Evolutionary conservation across 2,888 invertebrate species (phyloP).

Genomic region (Ferdinandea cuprea): DNA sequence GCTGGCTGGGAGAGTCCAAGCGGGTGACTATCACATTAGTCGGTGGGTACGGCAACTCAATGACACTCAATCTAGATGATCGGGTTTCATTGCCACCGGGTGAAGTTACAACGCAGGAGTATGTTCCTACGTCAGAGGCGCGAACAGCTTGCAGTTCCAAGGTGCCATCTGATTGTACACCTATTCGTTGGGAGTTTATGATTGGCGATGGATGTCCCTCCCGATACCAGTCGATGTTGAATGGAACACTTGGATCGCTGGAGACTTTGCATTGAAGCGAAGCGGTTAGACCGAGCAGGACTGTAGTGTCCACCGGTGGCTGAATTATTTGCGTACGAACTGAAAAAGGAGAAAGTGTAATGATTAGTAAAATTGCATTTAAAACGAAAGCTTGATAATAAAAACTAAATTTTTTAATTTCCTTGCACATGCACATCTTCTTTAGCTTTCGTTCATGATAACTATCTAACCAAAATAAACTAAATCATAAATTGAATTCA

Average conservation of each 20-base stretch:
- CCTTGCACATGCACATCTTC: too few relatives aligned
- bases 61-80: conserved; percentile 92
- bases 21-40: conserved; percentile 91
- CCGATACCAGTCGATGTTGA: conserved; percentile 94
- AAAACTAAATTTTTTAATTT: too few relatives aligned
- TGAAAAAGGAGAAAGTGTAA: conserved; percentile 79
- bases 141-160: conserved; percentile 94
- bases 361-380: background rate
- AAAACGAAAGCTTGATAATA: too few relatives aligned
- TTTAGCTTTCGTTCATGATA: too few relatives aligned
- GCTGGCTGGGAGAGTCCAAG: conserved; percentile 87
- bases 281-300: conserved; percentile 95
- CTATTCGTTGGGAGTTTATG: conserved; percentile 88
- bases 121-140: conserved; percentile 96
- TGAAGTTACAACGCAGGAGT: conserved; percentile 94
- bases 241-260: conserved; percentile 94
- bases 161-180: conserved; percentile 91
- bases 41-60: conserved; percentile 97
- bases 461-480: too few relatives aligned
- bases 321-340: conserved; percentile 97
- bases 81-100: conserved; percentile 97
- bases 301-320: conserved; percentile 95
- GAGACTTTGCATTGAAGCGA: conserved; percentile 97
- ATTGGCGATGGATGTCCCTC: conserved; percentile 88
- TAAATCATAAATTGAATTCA: too few relatives aligned